A percentile compares a stretch with the other conserved stretches of the same genome.
Conservation (phyloP, 2,888 invertebrate species). For the Taenaris catops region DNA sequence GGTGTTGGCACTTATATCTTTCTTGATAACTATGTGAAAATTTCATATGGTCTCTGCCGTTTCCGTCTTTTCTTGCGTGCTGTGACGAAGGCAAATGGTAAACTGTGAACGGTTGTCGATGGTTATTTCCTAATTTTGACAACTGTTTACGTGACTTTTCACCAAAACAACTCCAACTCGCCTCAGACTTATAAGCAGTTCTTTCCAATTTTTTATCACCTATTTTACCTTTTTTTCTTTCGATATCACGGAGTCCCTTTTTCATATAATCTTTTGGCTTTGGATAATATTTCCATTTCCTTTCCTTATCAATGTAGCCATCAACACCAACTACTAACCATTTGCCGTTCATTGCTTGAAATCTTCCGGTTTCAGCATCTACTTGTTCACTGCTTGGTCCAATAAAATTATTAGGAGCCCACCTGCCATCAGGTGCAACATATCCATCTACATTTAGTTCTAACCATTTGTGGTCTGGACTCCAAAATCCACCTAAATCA, state of each 20-base stretch:
- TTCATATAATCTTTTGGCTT: slow-evolving; percentile 20
- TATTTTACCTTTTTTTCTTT: slow-evolving; percentile 18
- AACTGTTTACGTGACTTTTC: slow-evolving; percentile 47
- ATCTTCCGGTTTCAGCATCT: slow-evolving; percentile 54
- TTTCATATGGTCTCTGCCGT: slow-evolving; percentile 11
- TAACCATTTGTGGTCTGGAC: slow-evolving; percentile 54
- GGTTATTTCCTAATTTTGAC: slow-evolving; percentile 59
- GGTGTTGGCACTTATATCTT: slow-evolving; percentile 47
- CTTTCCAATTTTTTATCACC: slow-evolving; percentile 32
- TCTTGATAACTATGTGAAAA: slow-evolving; percentile 20
- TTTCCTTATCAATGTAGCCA: slow-evolving; percentile 51
- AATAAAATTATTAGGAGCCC: slow-evolving; percentile 55
- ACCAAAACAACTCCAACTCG: slow-evolving; percentile 64
- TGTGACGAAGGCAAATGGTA: slow-evolving; percentile 32
- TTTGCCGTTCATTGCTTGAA: slow-evolving; percentile 43
- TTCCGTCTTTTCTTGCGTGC: slow-evolving; percentile 23
- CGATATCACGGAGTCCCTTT: slow-evolving; percentile 10
- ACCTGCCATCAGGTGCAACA: slow-evolving; percentile 55
- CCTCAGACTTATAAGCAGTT: slow-evolving; percentile 33
- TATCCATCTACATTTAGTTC: slow-evolving; percentile 64
- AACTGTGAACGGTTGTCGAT: slow-evolving; percentile 42
- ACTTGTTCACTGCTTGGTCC: slow-evolving; percentile 58
- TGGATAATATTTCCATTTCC: slow-evolving; percentile 53
- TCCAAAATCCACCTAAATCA: slow-evolving; percentile 70
- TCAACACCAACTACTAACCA: slow-evolving; percentile 61